Evolutionary conservation across 2,888 invertebrate species (phyloP), one percentile per base, ranked within the genome.

Genomic region (Cheilosia variabilis): DNA sequence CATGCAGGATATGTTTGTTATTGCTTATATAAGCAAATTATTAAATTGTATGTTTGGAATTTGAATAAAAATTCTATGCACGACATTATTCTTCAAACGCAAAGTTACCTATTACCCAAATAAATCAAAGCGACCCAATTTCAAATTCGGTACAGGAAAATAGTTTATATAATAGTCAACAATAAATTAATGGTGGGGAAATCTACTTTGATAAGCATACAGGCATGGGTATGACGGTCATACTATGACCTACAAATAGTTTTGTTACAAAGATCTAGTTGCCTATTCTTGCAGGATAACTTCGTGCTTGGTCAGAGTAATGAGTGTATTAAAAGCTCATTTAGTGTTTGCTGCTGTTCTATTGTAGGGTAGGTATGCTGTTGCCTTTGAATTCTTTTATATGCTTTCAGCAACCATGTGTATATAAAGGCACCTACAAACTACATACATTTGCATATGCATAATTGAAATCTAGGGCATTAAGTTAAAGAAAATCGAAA

Each of bases 401-500:
- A 13, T 68, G 19, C 57, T 63, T 53, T 62, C 68, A 78, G 34
- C 19, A 27, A 41, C 60, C 62, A 37, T 63, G 34, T 37, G 13
- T 37, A 37, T 37, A 37, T 22, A 31, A 4, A 31, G 13, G 37
- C 37, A 37, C 37, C 37, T 37, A 4, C 37, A 13, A 37, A 13
- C 24, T 53, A 43, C 60, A 43, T 55, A 62, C 65, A 73, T 79
- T 79, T 80, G 65, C 69, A 73, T 84, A 69, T 79, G 63, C 58
- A 81, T 57, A 81, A 22, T 34, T 50, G 58, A 81, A 71, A 86
- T 81, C 76, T 81, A 72, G 86, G 77, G 45, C 81, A 86, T 31
- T 17, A n/a, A 71, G 66, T 60, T 66, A 52, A 86, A 47, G 76
- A 77, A 72, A 86, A 80, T 86, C 76, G 81, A 84, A 86, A 77